Conservation (phyloP, 2,888 invertebrate genomes). For the Pristionchus entomophagus region DNA sequence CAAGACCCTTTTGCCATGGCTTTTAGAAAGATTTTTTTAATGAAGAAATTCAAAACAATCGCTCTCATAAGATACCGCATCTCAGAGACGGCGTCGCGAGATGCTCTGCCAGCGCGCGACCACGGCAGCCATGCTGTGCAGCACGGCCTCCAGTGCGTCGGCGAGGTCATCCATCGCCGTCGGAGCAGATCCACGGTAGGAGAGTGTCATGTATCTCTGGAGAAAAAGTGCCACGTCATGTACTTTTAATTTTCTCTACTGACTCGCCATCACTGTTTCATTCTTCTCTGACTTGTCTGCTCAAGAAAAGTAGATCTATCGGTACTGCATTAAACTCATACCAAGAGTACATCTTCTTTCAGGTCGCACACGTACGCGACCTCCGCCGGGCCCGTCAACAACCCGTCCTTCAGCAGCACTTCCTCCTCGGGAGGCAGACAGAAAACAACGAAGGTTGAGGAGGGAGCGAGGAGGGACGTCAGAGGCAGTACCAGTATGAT, state of each 20-base stretch:
- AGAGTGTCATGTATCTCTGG: background rate
- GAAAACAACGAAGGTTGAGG: background rate
- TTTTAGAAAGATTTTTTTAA: too few relatives aligned
- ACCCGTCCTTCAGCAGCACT: slow-evolving; percentile 8
- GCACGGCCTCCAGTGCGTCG: background rate
- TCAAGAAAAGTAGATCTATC: too few relatives aligned
- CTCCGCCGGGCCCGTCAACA: background rate
- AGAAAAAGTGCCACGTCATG: background rate
- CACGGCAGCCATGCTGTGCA: background rate
- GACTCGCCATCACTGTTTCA: too few relatives aligned
- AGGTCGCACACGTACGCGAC: background rate
- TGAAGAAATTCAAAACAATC: too few relatives aligned
- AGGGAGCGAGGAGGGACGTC: background rate
- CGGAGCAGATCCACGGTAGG: background rate
- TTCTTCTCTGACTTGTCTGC: too few relatives aligned
- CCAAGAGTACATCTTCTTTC: too few relatives aligned
- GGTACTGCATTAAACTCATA: too few relatives aligned
- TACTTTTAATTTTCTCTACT: too few relatives aligned
- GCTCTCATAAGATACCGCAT: too few relatives aligned
- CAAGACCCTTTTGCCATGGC: too few relatives aligned
- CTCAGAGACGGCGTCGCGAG: slow-evolving; percentile 39
- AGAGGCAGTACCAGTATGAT: too few relatives aligned
- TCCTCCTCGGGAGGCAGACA: background rate
- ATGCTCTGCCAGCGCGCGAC: background rate
- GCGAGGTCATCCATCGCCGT: slow-evolving; percentile 31